Percentiles rank a stretch among this genome's conserved stretches.
phyloP scores from a whole-genome alignment of 2,888 invertebrate genomes.

The Lymantria dispar region DNA sequence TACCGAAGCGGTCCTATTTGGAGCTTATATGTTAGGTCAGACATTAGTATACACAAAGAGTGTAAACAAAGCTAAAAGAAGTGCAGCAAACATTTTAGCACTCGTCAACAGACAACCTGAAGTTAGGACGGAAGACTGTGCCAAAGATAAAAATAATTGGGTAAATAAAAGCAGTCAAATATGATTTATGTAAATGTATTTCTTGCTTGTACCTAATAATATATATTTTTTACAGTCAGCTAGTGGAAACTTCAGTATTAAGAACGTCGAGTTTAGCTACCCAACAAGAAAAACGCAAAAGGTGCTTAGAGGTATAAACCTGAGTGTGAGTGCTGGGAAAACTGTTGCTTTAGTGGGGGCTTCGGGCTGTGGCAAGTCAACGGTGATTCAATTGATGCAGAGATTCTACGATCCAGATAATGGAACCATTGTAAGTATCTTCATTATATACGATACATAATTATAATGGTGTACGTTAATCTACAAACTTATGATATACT shows the following conservation, averaged over 20 bases:
- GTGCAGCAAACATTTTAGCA: constrained; percentile 57
- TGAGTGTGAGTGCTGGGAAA: constrained; percentile 85
- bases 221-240: constrained; percentile 59
- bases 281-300: constrained; percentile 88
- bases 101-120: constrained; percentile 54
- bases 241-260: constrained; percentile 86
- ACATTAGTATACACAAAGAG: constrained; percentile 89
- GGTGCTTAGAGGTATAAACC: constrained; percentile 87
- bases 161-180: constrained; percentile 28
- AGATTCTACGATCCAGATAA: constrained; percentile 89
- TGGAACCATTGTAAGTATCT: constrained; percentile 68
- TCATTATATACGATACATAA: neutral
- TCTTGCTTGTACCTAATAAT: neutral
- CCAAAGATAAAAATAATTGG: constrained; percentile 60
- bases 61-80: constrained; percentile 85
- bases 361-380: constrained; percentile 91
- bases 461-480: too few species aligned
- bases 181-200: too few species aligned
- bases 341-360: constrained; percentile 89
- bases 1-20: constrained; percentile 88
- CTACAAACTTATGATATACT: too few species aligned
- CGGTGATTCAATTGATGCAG: constrained; percentile 89
- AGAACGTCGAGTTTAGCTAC: constrained; percentile 89
- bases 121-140: constrained; percentile 50
- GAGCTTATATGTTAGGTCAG: constrained; percentile 89